phyloP scores from a whole-genome alignment of 2,888 invertebrate genomes.

The Erebia ligea region DNA sequence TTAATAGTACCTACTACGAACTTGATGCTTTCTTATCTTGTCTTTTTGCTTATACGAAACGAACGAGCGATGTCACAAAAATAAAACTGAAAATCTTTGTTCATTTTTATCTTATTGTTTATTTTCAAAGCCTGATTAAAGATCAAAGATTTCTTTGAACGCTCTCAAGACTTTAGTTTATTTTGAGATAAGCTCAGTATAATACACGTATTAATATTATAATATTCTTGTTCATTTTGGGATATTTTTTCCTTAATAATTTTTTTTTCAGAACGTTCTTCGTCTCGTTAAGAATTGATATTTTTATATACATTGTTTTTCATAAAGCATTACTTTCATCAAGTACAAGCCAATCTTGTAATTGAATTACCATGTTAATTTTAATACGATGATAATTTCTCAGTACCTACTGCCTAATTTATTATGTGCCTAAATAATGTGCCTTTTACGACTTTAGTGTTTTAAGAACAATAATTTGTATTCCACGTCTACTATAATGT shows the following conservation, averaged over 20 bases:
- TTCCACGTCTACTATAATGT: too few relatives aligned
- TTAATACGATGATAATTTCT: too few relatives aligned
- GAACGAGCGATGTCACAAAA: conserved; percentile 16
- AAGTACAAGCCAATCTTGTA: too few relatives aligned
- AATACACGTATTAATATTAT: conserved; percentile 17
- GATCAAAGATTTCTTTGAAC: conserved; percentile 28
- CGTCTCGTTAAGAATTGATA: too few relatives aligned
- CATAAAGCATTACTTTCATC: too few relatives aligned
- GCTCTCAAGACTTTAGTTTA: conserved; percentile 20
- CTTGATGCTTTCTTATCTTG: neutral
- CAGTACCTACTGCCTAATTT: too few relatives aligned
- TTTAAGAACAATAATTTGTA: too few relatives aligned
- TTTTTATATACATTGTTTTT: too few relatives aligned
- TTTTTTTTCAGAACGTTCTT: neutral
- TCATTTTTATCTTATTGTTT: conserved; percentile 23
- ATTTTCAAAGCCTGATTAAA: conserved; percentile 27
- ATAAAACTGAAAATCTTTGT: conserved; percentile 23
- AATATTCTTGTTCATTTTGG: conserved; percentile 9
- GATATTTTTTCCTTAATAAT: neutral
- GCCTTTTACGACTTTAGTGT: too few relatives aligned
- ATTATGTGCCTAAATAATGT: too few relatives aligned
- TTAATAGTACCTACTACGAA: too few relatives aligned
- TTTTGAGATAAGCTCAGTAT: conserved; percentile 21
- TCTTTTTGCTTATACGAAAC: conserved; percentile 14
- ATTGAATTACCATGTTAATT: too few relatives aligned